Percentiles rank a stretch among this genome's conserved stretches.
Conservation (phyloP, 2,888 invertebrate genomes). For the Aspidapion aeneum region DNA sequence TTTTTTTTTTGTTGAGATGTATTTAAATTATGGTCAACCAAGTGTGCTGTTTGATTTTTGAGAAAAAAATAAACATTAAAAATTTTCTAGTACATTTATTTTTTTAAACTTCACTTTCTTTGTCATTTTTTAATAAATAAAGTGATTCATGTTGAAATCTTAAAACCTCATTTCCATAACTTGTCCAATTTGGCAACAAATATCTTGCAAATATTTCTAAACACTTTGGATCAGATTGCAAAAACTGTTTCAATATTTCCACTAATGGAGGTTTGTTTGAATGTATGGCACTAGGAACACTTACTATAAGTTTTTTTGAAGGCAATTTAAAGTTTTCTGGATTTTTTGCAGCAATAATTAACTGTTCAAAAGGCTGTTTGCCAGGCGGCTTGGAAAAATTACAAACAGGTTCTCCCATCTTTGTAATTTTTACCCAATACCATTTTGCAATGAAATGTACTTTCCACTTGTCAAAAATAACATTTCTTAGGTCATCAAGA, state of each 20-base stretch:
- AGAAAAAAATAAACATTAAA: not conserved
- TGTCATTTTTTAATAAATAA: slow-evolving; percentile 38
- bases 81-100: no score
- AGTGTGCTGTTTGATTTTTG: not conserved
- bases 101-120: no score
- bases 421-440: slow-evolving; percentile 82
- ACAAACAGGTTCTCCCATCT: slow-evolving; percentile 33
- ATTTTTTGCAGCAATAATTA: slow-evolving; percentile 58
- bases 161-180: slow-evolving; percentile 83
- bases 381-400: slow-evolving; percentile 60
- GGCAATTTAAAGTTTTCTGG: slow-evolving; percentile 31
- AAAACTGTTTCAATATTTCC: slow-evolving; percentile 62
- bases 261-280: slow-evolving; percentile 91
- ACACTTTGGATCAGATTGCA: slow-evolving; percentile 58
- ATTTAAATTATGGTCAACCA: not conserved
- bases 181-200: slow-evolving; percentile 78
- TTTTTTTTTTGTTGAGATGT: not conserved
- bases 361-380: slow-evolving; percentile 87
- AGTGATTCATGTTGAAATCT: slow-evolving; percentile 70
- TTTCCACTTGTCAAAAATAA: slow-evolving; percentile 79
- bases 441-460: slow-evolving; percentile 68
- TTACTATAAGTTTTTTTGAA: slow-evolving; percentile 63
- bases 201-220: slow-evolving; percentile 93
- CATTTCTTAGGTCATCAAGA: slow-evolving; percentile 60
- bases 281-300: slow-evolving; percentile 88